Evolutionary conservation across 1,140 invertebrate species (phyloP).

Genomic region (Thaumetopoea pityocampa): DNA sequence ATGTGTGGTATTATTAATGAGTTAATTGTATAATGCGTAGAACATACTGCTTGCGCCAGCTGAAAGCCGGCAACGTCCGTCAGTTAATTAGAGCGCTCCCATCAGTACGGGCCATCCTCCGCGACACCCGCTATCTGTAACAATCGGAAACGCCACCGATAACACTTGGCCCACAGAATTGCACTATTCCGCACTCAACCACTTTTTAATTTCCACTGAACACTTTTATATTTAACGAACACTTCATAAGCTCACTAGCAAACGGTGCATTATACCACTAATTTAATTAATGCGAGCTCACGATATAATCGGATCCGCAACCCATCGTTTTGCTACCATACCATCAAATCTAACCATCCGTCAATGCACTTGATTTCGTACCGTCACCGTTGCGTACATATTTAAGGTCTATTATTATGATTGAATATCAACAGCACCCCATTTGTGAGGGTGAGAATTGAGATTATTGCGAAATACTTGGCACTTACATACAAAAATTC

Average conservation of each 20-base stretch:
- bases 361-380: constrained; percentile 27
- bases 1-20: not conserved
- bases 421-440: constrained; percentile 34
- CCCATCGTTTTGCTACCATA: constrained; percentile 60
- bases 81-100: constrained; percentile 64
- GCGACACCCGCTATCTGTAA: constrained; percentile 67
- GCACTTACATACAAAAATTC: constrained; percentile 76
- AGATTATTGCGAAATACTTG: constrained; percentile 76
- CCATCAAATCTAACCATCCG: constrained; percentile 34
- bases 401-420: constrained; percentile 40
- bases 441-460: constrained; percentile 33
- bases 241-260: constrained; percentile 19
- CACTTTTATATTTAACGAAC: constrained; percentile 16
- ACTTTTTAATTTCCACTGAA: constrained; percentile 3
- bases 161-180: constrained; percentile 52
- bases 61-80: constrained; percentile 66
- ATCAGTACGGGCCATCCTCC: constrained; percentile 65
- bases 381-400: constrained; percentile 19
- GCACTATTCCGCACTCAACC: constrained; percentile 4
- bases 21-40: not conserved
- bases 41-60: constrained; percentile 67
- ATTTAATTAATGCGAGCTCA: constrained; percentile 66
- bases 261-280: constrained; percentile 31
- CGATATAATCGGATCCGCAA: constrained; percentile 50
- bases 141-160: constrained; percentile 65